These are phyloP conservation scores for Chaetura pelagica DNA, from an alignment of 2,113 vertebrate species.

Conservation along the genomic window DNA sequence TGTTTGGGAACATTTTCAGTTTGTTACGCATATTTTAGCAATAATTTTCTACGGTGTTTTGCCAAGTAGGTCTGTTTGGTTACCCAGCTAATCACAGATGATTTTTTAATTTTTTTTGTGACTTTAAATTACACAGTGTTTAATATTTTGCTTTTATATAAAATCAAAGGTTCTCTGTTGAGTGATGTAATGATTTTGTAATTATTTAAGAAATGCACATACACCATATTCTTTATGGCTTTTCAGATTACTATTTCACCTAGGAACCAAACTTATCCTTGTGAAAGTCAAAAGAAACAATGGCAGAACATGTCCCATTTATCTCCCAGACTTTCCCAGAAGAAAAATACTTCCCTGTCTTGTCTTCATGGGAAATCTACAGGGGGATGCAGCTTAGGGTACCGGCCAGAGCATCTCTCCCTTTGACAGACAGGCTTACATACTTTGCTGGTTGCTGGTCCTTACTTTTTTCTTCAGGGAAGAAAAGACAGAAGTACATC, in stretches of 20 bases:
- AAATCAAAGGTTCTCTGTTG: background rate
- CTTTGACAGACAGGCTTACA: background rate
- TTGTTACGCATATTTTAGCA: background rate
- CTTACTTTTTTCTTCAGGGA: accelerated
- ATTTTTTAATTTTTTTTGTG: background rate
- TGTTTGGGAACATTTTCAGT: background rate
- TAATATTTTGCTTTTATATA: background rate
- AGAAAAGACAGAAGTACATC: background rate
- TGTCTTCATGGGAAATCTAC: accelerated
- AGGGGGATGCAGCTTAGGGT: background rate
- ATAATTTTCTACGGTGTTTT: background rate
- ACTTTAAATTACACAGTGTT: background rate
- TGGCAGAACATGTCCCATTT: background rate
- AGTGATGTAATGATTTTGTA: background rate
- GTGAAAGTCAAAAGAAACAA: background rate
- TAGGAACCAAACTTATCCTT: background rate
- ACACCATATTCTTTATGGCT: no score
- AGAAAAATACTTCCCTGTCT: background rate
- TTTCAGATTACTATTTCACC: background rate
- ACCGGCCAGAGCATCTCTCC: background rate
- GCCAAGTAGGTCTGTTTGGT: background rate
- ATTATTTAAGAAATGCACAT: background rate
- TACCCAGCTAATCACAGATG: background rate
- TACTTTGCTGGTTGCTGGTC: background rate
- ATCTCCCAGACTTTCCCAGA: background rate